Conservation (phyloP, 2,113 vertebrate species). For the Turdus rufiventris region DNA sequence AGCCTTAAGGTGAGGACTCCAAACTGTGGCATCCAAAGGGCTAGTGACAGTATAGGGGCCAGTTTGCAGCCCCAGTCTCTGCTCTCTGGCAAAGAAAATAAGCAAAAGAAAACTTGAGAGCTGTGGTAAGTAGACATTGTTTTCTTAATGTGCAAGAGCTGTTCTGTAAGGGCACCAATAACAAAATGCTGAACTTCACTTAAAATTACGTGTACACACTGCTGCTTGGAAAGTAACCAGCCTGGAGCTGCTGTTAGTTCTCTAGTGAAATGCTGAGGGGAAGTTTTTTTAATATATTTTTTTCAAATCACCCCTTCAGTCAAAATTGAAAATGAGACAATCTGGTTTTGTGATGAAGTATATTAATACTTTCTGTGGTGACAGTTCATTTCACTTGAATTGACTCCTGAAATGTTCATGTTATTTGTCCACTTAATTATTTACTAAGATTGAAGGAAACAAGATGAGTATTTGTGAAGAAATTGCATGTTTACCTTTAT, state of each 20-base stretch:
- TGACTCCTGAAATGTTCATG: neutral
- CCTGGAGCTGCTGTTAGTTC: neutral
- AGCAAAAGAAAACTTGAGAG: neutral
- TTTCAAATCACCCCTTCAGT: neutral
- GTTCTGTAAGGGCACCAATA: fast-evolving
- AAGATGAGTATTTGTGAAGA: neutral
- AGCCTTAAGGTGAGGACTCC: neutral
- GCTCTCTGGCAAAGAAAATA: neutral
- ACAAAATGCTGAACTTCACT: neutral
- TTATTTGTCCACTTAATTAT: neutral
- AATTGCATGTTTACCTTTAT: neutral
- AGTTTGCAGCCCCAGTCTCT: neutral
- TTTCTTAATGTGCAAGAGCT: neutral
- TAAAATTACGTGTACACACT: neutral
- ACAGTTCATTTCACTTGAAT: neutral
- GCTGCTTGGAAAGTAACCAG: neutral
- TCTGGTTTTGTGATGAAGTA: neutral
- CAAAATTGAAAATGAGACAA: neutral
- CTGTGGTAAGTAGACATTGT: neutral
- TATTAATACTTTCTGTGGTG: neutral
- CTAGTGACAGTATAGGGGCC: too few relatives aligned
- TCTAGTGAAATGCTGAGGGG: neutral
- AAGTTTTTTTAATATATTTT: neutral
- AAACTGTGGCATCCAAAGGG: neutral
- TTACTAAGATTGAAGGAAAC: neutral